Conservation (phyloP, 2,888 invertebrate genomes). For the Pachliopta kotzebuea region DNA sequence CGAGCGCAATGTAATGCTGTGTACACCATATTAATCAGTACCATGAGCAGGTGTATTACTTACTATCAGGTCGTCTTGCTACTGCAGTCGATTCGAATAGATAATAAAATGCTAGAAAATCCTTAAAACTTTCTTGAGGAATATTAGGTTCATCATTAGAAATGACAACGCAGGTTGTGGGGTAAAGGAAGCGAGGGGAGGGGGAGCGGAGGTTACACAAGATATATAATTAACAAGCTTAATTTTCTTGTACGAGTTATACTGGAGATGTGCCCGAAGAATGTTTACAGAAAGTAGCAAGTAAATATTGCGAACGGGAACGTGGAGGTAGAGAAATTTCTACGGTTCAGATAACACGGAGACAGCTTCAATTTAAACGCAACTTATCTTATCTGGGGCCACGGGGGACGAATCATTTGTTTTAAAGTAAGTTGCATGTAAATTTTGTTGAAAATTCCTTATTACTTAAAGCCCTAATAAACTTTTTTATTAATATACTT, state of each 20-base stretch:
- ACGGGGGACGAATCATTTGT: too few species aligned
- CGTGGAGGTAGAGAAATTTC: conserved; percentile 67
- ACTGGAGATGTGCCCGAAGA: conserved; percentile 58
- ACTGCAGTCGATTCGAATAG: too few species aligned
- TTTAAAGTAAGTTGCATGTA: too few species aligned
- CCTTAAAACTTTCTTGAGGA: not conserved
- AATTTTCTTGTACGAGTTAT: conserved; percentile 74
- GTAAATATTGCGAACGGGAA: conserved; percentile 69
- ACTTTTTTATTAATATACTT: too few species aligned
- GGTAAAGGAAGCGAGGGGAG: conserved; percentile 32
- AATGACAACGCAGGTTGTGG: conserved; percentile 35
- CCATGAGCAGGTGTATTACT: too few species aligned
- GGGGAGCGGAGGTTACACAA: conserved; percentile 41
- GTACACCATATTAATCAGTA: too few species aligned
- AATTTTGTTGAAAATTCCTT: too few species aligned
- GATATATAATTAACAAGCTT: conserved; percentile 74
- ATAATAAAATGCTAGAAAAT: too few species aligned
- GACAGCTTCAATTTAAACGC: conserved; percentile 21
- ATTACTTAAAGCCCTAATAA: too few species aligned
- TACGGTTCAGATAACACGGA: conserved; percentile 41
- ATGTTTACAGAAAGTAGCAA: conserved; percentile 75
- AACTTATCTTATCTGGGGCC: too few species aligned
- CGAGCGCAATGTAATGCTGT: too few species aligned
- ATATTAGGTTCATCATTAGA: conserved; percentile 24
- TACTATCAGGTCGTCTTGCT: too few species aligned